Base-by-base conservation (phyloP, 2,113 vertebrate species). In the Muntiacus muntjak region DNA sequence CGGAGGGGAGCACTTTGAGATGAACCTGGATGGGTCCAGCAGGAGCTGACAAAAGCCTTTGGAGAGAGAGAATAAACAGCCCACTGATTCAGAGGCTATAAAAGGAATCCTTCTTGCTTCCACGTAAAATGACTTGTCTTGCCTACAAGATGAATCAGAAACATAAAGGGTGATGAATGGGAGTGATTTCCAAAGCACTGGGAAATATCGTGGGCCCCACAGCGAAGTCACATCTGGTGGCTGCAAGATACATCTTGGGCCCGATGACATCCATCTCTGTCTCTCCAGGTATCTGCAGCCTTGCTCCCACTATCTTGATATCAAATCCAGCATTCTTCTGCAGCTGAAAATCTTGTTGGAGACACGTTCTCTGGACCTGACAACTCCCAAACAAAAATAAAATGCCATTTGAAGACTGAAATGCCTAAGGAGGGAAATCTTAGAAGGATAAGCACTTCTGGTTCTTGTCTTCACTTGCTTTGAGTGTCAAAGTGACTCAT, bases 101-200 rank as follows among this genome's bases (percentile, higher is more conserved):
- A 91, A 64, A 83, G 94, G 90, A 93, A 58, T 93, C 85, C 86
- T 87, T 92, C 86, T 87, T 52, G 45, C 76, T 79, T 67, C 91
- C 10, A 11, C 6, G 7, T 83, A 91, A 95, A 97, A 91, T 4
- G 74, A 82, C 93, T 95, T 96, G 91, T 96, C 91, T 91, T 89
- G 84, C 94, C 93, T 87, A 62, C 19, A 55, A 94, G 90, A 97
- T 93, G 90, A 95, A 94, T 97, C 93, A 87, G 95, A 95, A 92
- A 36, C 95, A 40, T 93, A 91, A 95, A 88, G 95, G 86, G 94
- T 97, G 97, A 96, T 91, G 89, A 96, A 94, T 96, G 87, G 76
- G 50, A 95, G 71, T 55, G 78, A 91, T 96, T 97, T 82, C 87
- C 74, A 88, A 94, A 93, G 55, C 62, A 33, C 57, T 47, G 93